phyloP scores from a whole-genome alignment of 2,797 vertebrate genomes.

The Spatula versicolor region DNA sequence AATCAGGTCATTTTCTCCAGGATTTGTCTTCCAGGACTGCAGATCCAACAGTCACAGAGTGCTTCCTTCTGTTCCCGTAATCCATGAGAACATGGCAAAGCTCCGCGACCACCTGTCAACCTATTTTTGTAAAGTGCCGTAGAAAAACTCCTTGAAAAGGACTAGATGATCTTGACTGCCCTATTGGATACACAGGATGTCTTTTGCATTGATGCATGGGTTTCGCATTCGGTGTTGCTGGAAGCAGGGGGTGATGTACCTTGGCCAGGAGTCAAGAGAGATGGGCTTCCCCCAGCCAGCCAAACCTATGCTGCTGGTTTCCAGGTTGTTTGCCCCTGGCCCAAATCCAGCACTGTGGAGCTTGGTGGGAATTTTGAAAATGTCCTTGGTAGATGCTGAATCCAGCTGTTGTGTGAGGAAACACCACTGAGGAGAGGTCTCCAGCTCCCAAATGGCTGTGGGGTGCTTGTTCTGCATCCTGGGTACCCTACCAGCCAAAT shows the following conservation, averaged over 20 bases:
- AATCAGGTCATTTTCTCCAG: conserved; percentile 9
- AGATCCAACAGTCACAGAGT: background rate
- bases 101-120: conserved; percentile 44
- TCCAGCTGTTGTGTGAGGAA: background rate
- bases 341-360: rapidly evolving
- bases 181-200: background rate
- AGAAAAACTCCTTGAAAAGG: background rate
- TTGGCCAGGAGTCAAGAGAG: background rate
- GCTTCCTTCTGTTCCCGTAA: conserved; percentile 42
- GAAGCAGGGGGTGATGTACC: background rate
- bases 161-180: background rate
- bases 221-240: background rate
- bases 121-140: background rate
- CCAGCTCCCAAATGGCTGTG: background rate
- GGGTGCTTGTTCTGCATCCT: background rate
- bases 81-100: background rate
- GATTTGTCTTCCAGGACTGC: background rate
- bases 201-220: background rate
- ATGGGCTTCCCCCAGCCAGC: background rate
- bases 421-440: background rate
- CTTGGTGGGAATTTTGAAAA: background rate
- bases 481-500: background rate
- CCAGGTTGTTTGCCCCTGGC: background rate
- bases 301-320: background rate
- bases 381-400: background rate